Base-by-base conservation (phyloP, 1,140 invertebrate genomes). In the Drosophila hydei region DNA sequence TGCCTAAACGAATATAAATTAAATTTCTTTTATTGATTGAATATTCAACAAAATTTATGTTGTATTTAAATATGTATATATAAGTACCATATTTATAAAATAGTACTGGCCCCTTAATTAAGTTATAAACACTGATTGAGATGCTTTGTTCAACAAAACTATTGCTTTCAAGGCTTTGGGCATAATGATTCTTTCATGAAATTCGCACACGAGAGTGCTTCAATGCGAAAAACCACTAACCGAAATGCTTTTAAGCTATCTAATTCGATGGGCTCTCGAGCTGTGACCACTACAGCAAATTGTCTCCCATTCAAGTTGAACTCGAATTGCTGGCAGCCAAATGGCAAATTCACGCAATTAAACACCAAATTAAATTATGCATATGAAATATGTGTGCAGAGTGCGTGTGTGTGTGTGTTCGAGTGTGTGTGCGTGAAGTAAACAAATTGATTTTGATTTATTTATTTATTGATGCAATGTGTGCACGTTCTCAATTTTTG, bases 391-490 rank as follows among this genome's bases (percentile, higher is more conserved):
- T 36, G 61, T 42, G 8, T 8, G 14, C 6, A 50, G 30, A 16
- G 55, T 33, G 40, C 19, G 11, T 58, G 54, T 9, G 4, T 16
- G 11, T 12, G 4, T 54, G 30, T 21, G 65, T 21, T n/a, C n/a
- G n/a, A n/a, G 58, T 43, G 36, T 59, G 69, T 59, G 55, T 45
- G 55, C 47, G 47, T 72, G 47, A 59, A 30, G 81, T 76, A 85
- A 85, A 85, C 77, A 85, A 85, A 85, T 85, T 85, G 80, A 85
- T 87, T 85, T 87, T 87, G 81, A 85, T 85, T 85, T 85, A 85
- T 85, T 85, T 87, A 85, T 85, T 85, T 80, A 87, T 73, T 65
- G 64, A 27, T 58, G 52, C 52, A 65, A 50, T 56, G 60, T 71
- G 52, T 45, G 60, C 51, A 40, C 58, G 51, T 56, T 56, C 52